Evolutionary conservation across 2,797 vertebrate species (phyloP), one percentile per base, ranked within the genome.

Genomic region (Helicolenus hilgendorfi): DNA sequence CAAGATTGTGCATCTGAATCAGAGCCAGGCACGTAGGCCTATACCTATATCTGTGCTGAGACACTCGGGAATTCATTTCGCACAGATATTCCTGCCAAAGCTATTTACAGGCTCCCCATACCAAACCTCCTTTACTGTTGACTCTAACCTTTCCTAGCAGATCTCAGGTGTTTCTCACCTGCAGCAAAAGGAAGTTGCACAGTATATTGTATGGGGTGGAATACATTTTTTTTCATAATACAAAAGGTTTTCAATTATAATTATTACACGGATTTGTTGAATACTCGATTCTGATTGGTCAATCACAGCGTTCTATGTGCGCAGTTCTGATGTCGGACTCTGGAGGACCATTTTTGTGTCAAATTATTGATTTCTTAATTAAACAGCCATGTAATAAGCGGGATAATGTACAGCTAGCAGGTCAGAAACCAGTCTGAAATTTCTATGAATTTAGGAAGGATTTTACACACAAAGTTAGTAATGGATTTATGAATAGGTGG

Each of bases 41-140:
- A 31, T 33, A 35, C 31, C 29, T 64, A 1, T 11, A 15, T 75
- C n/a, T 36, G 15, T 41, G 75, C 20, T 41, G 69, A 45, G 26
- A 64, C 55, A 24, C 36, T 29, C 5, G 0, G 14, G n/a, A 29
- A 65, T 65, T 80, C 14, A 53, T 79, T 80, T 45, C 45, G 26
- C 22, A 62, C 76, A 72, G 33, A 67, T 70, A 72, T 69, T 81
- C 33, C 53, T 83, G 74, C 77, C 67, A 81, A 79, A 72, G 14
- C 31, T 74, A 72, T 90, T 86, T 64, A 65, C 8, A 27, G 63
- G 13, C 13, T 70, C 68, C 22, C 2, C 26, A 4, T 78, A 49
- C 29, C 53, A 55, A 56, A 35, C 41, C 22, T 20, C 18, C 9
- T 14, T 20, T 58, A 63, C 75, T 22, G 62, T 55, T 64, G 29